These are phyloP conservation scores for Volucella zonaria DNA, from an alignment of 2,888 invertebrate species.

Conservation along the genomic window DNA sequence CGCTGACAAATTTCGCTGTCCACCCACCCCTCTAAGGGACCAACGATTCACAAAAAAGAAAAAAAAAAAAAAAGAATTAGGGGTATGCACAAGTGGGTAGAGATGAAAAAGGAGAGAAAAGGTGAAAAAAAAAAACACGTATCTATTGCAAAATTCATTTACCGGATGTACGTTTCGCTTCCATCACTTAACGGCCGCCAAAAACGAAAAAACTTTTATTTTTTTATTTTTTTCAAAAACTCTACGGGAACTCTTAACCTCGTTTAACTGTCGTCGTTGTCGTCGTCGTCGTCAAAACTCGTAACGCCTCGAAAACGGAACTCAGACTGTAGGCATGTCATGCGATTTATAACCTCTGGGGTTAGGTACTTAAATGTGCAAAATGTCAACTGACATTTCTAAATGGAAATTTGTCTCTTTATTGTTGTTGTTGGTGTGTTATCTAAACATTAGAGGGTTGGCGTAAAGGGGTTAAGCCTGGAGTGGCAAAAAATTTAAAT, in stretches of 20 bases:
- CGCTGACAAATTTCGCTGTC: conserved; percentile 19
- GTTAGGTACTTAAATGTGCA: conserved; percentile 26
- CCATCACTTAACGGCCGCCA: neutral
- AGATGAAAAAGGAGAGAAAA: neutral
- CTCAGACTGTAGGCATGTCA: conserved; percentile 47
- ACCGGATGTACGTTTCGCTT: conserved; percentile 61
- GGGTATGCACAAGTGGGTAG: neutral
- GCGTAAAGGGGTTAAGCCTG: neutral
- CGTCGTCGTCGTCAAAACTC: conserved; percentile 37
- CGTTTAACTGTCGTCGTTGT: conserved; percentile 18
- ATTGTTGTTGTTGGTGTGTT: neutral
- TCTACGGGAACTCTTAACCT: conserved; percentile 6
- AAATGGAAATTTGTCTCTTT: conserved; percentile 50
- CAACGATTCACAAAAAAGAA: conserved; percentile 1
- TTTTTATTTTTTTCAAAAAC: conserved; percentile 18
- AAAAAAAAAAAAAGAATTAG: conserved; percentile 6
- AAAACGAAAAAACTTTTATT: neutral
- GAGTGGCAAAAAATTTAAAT: conserved; percentile 18
- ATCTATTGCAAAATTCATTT: conserved; percentile 55
- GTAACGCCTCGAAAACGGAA: conserved; percentile 64
- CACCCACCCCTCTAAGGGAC: too few species aligned
- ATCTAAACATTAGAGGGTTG: neutral
- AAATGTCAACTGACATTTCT: conserved; percentile 58
- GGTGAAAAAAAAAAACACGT: conserved; percentile 11
- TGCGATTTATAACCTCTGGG: conserved; percentile 55